Evolutionary conservation across 2,888 invertebrate genomes (phyloP), one percentile per base, ranked within the genome.

Genomic region (Amorpha juglandis): DNA sequence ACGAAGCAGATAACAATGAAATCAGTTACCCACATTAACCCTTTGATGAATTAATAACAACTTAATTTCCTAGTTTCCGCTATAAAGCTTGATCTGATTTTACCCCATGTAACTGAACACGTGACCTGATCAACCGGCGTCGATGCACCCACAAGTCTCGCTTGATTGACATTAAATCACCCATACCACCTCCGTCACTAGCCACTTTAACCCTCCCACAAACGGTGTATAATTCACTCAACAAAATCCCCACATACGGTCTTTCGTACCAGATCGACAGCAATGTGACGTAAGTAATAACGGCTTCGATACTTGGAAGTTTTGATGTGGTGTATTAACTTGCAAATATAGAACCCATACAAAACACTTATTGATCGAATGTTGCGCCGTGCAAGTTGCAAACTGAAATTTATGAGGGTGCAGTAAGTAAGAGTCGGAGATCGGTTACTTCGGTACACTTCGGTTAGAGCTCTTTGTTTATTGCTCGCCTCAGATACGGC

Each of bases 321-420:
- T 90, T 86, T 83, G 88, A 88, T 88, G 84, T 88, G 86, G 88
- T 84, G 81, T 91, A 92, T 93, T 91, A 92, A 84, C 87, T 91
- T 89, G 91, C 91, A 92, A 91, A 91, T 91, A 92, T 88, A 87
- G 91, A 92, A 89, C 80, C 92, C 91, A 84, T 92, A 92, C 90
- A 92, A 92, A 92, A 90, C 82, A 85, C 87, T 87, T 91, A 92
- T 92, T 92, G 92, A 92, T 92, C 92, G 89, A 91, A 90, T 87
- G 89, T 88, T 90, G 83, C 86, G 83, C 86, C 82, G 80, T 89
- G 89, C 91, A 90, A 92, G 83, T 92, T 92, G 87, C 88, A 91
- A 92, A 91, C 90, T 90, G 86, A 89, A 92, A 92, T 92, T 92
- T 92, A 92, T 89, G 92, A 87, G 86, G 82, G 78, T 79, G 78